Conservation (phyloP, 37 sponge, comb jelly and placozoan genomes). For the Aphrocallistes beatrix region DNA sequence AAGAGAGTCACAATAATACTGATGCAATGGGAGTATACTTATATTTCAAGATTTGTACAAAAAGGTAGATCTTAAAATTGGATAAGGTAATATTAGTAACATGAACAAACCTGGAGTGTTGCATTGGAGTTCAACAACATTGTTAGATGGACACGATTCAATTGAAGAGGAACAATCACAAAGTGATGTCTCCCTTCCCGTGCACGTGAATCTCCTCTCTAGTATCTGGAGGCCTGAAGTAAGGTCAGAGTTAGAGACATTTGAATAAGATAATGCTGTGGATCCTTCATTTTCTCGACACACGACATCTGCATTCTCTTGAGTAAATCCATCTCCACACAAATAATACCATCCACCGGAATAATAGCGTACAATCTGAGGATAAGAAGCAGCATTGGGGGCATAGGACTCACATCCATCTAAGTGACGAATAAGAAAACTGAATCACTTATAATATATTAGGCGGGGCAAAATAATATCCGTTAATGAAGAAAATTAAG, state of each 20-base stretch:
- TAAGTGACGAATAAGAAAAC: neutral
- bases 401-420: constrained; percentile 15
- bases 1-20: no score
- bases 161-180: neutral
- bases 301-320: neutral
- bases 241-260: neutral
- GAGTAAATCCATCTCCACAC: neutral
- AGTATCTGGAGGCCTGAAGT: neutral
- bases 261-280: neutral
- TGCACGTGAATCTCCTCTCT: neutral
- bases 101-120: neutral
- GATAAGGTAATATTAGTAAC: neutral
- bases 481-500: no score
- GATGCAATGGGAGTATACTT: neutral
- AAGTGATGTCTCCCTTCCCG: neutral
- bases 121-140: neutral
- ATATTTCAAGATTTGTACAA: no score
- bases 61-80: no score
- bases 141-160: neutral
- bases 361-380: constrained; percentile 1
- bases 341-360: neutral
- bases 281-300: neutral
- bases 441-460: no score
- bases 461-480: no score
- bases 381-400: neutral